phyloP scores from a whole-genome alignment of 2,113 vertebrate genomes.

The Lamprologus callipterus region DNA sequence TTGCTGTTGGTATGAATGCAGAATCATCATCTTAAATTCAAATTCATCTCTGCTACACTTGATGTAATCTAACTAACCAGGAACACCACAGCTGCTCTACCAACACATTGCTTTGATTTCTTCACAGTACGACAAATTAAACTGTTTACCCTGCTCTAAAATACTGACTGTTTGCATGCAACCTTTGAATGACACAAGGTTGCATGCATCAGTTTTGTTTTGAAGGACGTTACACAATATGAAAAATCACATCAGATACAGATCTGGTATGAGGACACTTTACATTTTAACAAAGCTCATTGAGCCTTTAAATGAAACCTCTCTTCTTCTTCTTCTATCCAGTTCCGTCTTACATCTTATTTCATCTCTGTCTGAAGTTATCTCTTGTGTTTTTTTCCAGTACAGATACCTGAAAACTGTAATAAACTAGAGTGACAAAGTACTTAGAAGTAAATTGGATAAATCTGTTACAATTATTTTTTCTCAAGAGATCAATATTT shows the following conservation, averaged over 20 bases:
- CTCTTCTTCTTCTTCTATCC: background rate
- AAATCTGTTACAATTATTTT: background rate
- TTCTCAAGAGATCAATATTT: background rate
- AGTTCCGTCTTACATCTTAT: background rate
- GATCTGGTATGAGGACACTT: background rate
- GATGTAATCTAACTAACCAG: background rate
- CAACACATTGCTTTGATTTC: background rate
- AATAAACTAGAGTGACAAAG: background rate
- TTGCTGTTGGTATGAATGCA: rapidly evolving
- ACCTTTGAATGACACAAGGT: background rate
- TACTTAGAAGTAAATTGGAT: rapidly evolving
- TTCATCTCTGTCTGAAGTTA: background rate
- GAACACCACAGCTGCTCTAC: background rate
- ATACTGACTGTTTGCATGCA: background rate
- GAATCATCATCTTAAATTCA: background rate
- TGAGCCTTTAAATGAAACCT: background rate
- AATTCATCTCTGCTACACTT: background rate
- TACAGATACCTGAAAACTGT: background rate
- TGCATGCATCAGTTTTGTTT: background rate
- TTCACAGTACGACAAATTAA: background rate
- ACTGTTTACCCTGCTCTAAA: background rate
- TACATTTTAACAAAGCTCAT: background rate
- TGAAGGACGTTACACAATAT: background rate
- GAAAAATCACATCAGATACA: background rate
- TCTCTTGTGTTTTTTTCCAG: background rate